Evolutionary conservation across 2,888 invertebrate genomes (phyloP).

Genomic region (Serripes groenlandicus): DNA sequence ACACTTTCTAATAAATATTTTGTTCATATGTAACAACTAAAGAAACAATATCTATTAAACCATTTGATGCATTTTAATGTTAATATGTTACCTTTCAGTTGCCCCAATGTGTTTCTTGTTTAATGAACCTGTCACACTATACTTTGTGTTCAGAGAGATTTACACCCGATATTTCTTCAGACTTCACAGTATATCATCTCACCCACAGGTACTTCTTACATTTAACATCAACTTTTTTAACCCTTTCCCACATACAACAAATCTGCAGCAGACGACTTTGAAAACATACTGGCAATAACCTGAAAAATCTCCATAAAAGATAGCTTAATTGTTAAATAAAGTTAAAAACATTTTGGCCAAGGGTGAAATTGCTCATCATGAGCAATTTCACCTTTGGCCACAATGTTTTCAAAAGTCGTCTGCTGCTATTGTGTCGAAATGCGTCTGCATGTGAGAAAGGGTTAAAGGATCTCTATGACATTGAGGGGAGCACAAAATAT

Average conservation of each 20-base stretch:
- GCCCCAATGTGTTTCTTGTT: slow-evolving; percentile 98
- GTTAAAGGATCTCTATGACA: too few relatives aligned
- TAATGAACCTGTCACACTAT: slow-evolving; percentile 94
- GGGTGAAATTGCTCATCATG: neutral
- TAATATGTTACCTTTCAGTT: slow-evolving; percentile 90
- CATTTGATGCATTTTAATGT: too few relatives aligned
- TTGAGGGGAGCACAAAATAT: too few relatives aligned
- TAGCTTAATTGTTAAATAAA: too few relatives aligned
- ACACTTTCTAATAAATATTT: too few relatives aligned
- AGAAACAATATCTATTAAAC: too few relatives aligned
- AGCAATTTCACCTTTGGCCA: neutral
- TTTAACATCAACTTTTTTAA: neutral
- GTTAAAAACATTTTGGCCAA: neutral
- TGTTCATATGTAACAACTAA: too few relatives aligned
- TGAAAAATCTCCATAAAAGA: too few relatives aligned
- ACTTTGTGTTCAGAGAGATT: slow-evolving; percentile 96
- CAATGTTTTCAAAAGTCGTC: neutral
- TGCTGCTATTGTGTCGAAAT: too few relatives aligned
- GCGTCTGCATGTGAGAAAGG: too few relatives aligned
- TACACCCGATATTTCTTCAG: slow-evolving; percentile 97
- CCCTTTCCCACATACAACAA: neutral
- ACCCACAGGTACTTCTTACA: slow-evolving; percentile 90
- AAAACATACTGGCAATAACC: too few relatives aligned
- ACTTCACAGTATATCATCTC: slow-evolving; percentile 96
- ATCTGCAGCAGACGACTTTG: neutral